Evolutionary conservation across 2,113 vertebrate species (phyloP), one percentile per base, ranked within the genome.

Genomic region (Crypturellus undulatus): DNA sequence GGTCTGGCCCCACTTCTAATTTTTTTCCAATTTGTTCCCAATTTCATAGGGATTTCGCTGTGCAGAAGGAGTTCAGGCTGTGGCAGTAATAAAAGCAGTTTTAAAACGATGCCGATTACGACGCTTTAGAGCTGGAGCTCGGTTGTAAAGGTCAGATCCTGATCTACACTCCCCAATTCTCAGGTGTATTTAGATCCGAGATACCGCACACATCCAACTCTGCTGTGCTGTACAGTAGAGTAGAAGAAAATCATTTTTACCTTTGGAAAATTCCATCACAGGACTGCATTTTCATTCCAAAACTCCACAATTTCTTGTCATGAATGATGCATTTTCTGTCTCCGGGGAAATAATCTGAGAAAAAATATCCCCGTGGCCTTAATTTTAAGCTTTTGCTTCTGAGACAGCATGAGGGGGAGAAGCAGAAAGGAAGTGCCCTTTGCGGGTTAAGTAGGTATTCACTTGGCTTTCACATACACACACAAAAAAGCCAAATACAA

Each of bases 101-200:
- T 77, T 65, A 88, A 90, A 96, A 82, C 1, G 7, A 20, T 79
- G 89, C 47, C 84, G 91, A 79, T 59, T 89, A 90, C 42, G 47
- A 10, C 42, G 73, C 73, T 52, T 38, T 84, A 64, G 91, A 80
- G 45, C 47, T n/a, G 49, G 45, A 34, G 22, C 45, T n/a, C 15
- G 12, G 22, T 54, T 65, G 79, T 94, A 96, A 97, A 97, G 94
- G 85, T 96, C 95, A 96, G 83, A 90, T 69, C 72, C 69, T 79
- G 87, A 42, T 80, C 79, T 84, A 56, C 76, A 69, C 85, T 95
- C 65, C 76, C 69, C 64, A 80, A 0, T 56, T 88, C 94, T 96
- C 95, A 43, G 1, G 0, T 71, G 91, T 70, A 64, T 88, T 96
- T 79, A 94, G 72, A 65, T 43, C 47, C 58, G 71, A 90, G 82